These are phyloP conservation scores for Alligator mississippiensis DNA, from an alignment of 2,113 vertebrate genomes.

Conservation along the genomic window DNA sequence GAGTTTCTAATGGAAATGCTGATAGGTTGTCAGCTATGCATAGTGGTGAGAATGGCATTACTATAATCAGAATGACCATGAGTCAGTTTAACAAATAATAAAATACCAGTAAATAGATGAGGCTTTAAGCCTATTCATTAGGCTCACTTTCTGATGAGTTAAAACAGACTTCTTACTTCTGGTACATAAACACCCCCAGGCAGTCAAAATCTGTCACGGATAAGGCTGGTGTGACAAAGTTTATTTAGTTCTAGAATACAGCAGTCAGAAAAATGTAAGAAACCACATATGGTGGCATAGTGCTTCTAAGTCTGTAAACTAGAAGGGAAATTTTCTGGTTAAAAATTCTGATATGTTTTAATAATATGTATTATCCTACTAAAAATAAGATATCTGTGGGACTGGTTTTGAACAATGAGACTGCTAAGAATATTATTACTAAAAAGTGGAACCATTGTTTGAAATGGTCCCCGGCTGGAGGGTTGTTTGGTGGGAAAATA, in stretches of 20 bases:
- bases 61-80: background rate
- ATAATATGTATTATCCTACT: constrained; percentile 57
- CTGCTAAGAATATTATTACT: constrained; percentile 69
- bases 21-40: constrained; percentile 18
- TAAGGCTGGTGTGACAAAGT: constrained; percentile 61
- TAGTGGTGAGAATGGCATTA: constrained; percentile 1
- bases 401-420: constrained; percentile 65
- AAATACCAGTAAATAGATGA: constrained; percentile 57
- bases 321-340: constrained; percentile 67
- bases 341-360: constrained; percentile 58
- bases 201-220: constrained; percentile 53
- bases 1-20: constrained; percentile 23
- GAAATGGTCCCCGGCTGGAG: constrained; percentile 66
- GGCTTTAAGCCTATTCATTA: constrained; percentile 70
- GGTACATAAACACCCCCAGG: constrained; percentile 38
- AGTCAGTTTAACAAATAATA: constrained; percentile 55
- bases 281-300: constrained; percentile 58
- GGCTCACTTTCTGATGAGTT: constrained; percentile 58
- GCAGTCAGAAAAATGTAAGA: constrained; percentile 61
- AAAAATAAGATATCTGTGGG: constrained; percentile 77
- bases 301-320: constrained; percentile 50
- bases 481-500: constrained; percentile 77
- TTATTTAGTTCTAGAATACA: constrained; percentile 64
- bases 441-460: constrained; percentile 72
- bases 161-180: constrained; percentile 56